Evolutionary conservation across 2,113 vertebrate genomes (phyloP), one percentile per base, ranked within the genome.

Genomic region (Dipodomys ordii): DNA sequence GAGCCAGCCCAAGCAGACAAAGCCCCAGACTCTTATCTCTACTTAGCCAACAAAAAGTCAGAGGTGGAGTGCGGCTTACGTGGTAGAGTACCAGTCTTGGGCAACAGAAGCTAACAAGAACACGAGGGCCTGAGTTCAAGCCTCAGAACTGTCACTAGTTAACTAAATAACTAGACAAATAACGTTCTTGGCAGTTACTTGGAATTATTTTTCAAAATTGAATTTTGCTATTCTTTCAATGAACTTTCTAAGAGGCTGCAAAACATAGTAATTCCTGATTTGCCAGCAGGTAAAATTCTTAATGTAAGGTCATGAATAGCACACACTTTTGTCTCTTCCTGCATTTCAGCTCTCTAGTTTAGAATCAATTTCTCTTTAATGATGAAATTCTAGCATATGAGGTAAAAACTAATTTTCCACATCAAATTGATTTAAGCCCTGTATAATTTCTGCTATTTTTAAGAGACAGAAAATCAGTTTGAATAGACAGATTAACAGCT

Each of bases 391-490:
- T 81, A 96, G 86, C 67, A 67, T 87, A 86, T 77, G 87, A 84
- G n/a, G 19, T 93, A 71, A 95, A 97, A 97, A 94, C 92, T 90
- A 89, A 96, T 97, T 97, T 94, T 89, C 91, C 64, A 95, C 92
- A 96, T 94, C 80, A 87, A 93, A 95, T 93, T 96, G 92, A 96
- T 91, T 96, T 96, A 94, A 96, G 35, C 57, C 64, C 92, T 92
- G 72, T 96, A 89, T 95, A 95, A 96, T 96, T 96, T 97, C 89
- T 97, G 92, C 97, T 96, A 76, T 97, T 97, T 95, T 96, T 95
- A 96, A 95, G 90, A 97, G 92, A 93, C 6, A 65, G 83, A 88
- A 96, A 95, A 97, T 97, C 95, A 94, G 76, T 96, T 97, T 92
- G 88, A 96, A 86, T 92, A 96, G 96, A 93, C 91, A 94, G 92